Evolutionary conservation across 2,888 invertebrate genomes (phyloP).

Genomic region (Hyposoter didymator): DNA sequence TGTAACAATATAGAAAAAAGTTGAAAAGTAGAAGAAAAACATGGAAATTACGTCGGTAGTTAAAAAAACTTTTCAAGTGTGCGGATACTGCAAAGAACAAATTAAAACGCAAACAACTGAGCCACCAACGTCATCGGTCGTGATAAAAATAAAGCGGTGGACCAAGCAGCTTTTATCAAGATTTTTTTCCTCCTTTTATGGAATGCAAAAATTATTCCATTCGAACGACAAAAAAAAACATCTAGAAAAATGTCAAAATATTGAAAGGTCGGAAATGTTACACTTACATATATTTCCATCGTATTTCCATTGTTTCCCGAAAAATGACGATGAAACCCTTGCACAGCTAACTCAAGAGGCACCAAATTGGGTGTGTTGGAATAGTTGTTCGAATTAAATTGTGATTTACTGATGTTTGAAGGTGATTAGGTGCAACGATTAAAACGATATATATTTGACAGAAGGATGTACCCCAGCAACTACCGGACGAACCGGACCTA

Average conservation of each 20-base stretch:
- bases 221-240: conserved; percentile 33
- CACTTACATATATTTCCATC: conserved; percentile 54
- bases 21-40: not conserved
- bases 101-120: not conserved
- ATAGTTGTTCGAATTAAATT: conserved; percentile 34
- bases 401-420: conserved; percentile 44
- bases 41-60: not conserved
- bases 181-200: conserved; percentile 18
- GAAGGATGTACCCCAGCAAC: conserved; percentile 67
- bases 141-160: conserved; percentile 6
- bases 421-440: conserved; percentile 64
- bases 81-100: not conserved
- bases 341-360: not conserved
- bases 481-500: conserved; percentile 63
- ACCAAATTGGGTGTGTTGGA: not conserved
- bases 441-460: conserved; percentile 67
- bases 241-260: conserved; percentile 55
- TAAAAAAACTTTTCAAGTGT: not conserved
- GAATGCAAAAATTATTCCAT: not conserved
- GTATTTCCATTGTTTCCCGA: conserved; percentile 9
- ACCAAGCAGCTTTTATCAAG: not conserved
- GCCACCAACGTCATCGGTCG: not conserved
- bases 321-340: not conserved
- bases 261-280: conserved; percentile 38
- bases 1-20: not conserved